These are phyloP conservation scores for Pelmatolapia mariae DNA, from an alignment of 2,113 vertebrate species.

Conservation along the genomic window DNA sequence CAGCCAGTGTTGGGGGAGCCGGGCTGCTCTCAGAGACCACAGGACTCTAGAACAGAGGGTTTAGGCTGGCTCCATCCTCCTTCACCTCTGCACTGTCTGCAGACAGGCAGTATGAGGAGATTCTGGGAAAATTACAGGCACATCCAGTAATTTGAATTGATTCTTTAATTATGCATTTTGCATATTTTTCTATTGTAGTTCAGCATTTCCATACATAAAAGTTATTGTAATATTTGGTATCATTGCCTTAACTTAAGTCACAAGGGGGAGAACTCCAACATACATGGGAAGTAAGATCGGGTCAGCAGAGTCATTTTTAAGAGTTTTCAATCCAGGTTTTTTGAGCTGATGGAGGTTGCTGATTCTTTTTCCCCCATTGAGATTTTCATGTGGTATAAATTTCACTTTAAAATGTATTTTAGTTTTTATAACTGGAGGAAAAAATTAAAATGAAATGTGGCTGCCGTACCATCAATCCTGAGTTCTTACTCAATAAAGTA, in stretches of 20 bases:
- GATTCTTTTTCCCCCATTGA: background rate
- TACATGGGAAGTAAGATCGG: background rate
- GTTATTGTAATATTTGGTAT: background rate
- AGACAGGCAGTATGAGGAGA: background rate
- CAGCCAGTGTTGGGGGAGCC: constrained; percentile 17
- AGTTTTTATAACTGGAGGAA: background rate
- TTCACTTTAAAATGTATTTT: background rate
- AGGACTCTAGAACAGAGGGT: constrained; percentile 16
- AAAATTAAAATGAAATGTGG: background rate
- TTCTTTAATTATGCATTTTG: background rate
- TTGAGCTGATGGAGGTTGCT: background rate
- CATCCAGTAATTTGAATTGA: background rate
- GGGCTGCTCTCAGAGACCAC: constrained; percentile 17
- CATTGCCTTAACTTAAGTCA: background rate
- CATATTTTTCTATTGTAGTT: background rate
- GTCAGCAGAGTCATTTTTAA: background rate
- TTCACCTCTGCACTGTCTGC: background rate
- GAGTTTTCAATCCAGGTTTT: background rate
- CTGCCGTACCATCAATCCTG: background rate
- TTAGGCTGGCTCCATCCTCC: constrained; percentile 19
- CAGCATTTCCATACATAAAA: background rate
- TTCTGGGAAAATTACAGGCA: background rate
- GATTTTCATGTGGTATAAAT: background rate
- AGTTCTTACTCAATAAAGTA: background rate
- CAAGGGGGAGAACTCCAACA: background rate